phyloP scores from a whole-genome alignment of 1,140 invertebrate genomes.

The Neodiprion lecontei region DNA sequence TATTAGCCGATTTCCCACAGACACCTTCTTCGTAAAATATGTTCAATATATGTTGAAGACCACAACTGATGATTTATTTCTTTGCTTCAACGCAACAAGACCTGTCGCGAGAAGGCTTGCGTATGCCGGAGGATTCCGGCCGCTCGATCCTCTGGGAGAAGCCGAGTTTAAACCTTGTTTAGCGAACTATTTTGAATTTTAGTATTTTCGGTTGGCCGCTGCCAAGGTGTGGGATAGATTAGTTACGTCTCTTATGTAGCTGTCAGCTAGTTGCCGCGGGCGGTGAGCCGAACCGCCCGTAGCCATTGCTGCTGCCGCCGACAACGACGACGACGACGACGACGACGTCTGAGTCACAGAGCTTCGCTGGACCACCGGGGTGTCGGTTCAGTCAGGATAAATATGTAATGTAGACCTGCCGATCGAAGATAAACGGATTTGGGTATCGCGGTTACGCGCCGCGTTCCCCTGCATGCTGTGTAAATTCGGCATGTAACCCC shows the following conservation, averaged over 20 bases:
- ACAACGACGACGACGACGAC: not conserved
- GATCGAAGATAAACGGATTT: conserved; percentile 1
- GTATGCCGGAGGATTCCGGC: not conserved
- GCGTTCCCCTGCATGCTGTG: not conserved
- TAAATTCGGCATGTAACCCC: not conserved
- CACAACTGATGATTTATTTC: too few species aligned
- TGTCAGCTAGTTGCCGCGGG: conserved; percentile 46
- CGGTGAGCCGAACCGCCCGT: conserved; percentile 6
- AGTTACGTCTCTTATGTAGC: conserved; percentile 39
- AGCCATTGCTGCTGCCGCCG: not conserved
- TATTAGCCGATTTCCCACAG: too few species aligned
- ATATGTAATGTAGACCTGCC: conserved; percentile 2
- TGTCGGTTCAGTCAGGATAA: not conserved
- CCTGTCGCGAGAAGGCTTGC: not conserved
- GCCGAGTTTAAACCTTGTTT: conserved; percentile 39
- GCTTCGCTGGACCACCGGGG: not conserved
- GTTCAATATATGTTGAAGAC: too few species aligned
- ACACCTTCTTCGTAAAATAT: too few species aligned
- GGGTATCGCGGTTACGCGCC: not conserved
- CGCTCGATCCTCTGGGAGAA: not conserved
- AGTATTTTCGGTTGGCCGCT: conserved; percentile 34
- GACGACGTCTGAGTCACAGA: not conserved
- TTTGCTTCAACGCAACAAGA: too few species aligned
- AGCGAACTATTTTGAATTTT: conserved; percentile 46
- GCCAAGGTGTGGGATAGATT: conserved; percentile 49